Evolutionary conservation across 2,888 invertebrate species (phyloP).

Genomic region (Ophion ventricosus): DNA sequence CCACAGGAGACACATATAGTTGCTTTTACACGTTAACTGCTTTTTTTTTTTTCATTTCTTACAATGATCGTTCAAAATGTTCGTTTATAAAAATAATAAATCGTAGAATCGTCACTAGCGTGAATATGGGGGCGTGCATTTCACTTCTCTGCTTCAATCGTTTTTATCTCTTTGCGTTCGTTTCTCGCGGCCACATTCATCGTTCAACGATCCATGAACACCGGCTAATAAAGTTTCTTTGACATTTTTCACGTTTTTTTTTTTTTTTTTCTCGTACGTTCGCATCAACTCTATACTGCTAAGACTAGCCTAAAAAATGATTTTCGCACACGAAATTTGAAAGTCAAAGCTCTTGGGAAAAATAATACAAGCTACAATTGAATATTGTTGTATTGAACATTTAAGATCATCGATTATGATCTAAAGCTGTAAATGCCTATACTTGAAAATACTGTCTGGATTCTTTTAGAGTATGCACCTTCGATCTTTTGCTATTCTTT

Average conservation of each 20-base stretch:
- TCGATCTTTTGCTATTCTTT: slow-evolving; percentile 18
- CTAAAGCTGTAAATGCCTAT: slow-evolving; percentile 61
- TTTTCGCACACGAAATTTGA: slow-evolving; percentile 48
- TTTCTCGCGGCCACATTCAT: slow-evolving; percentile 30
- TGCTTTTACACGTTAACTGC: slow-evolving; percentile 43
- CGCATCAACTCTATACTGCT: background rate
- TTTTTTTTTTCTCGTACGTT: slow-evolving; percentile 19
- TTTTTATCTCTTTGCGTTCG: background rate
- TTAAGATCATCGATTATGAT: slow-evolving; percentile 42
- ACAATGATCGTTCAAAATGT: slow-evolving; percentile 49
- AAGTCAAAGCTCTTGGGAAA: slow-evolving; percentile 46
- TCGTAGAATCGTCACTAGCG: slow-evolving; percentile 52
- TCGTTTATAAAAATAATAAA: slow-evolving; percentile 67
- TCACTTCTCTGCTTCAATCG: background rate
- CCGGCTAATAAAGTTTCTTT: slow-evolving; percentile 66
- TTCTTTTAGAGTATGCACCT: slow-evolving; percentile 61
- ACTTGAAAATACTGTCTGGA: slow-evolving; percentile 78
- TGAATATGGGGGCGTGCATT: slow-evolving; percentile 9
- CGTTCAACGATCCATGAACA: slow-evolving; percentile 69
- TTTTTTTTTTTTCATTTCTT: slow-evolving; percentile 29
- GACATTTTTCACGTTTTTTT: background rate
- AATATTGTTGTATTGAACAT: slow-evolving; percentile 57
- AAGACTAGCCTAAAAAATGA: slow-evolving; percentile 23
- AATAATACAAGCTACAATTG: slow-evolving; percentile 44
- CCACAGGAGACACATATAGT: slow-evolving; percentile 54